phyloP scores from a whole-genome alignment of 2,797 vertebrate genomes.

The Mus spretus region DNA sequence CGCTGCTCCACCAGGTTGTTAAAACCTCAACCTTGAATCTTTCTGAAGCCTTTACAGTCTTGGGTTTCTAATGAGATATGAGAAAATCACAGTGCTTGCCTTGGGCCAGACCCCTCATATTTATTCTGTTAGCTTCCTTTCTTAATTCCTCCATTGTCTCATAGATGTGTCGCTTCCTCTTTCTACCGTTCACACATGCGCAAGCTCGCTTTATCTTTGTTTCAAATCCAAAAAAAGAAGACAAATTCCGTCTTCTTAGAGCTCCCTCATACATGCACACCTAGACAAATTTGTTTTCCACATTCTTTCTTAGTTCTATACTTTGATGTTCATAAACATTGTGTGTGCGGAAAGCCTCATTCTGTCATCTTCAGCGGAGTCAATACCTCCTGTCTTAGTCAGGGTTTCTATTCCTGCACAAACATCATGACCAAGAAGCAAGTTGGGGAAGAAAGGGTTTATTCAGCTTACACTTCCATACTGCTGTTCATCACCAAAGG shows the following conservation, averaged over 20 bases:
- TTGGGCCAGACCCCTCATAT: neutral
- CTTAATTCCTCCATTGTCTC: neutral
- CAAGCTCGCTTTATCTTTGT: conserved; percentile 6
- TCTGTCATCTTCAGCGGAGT: neutral
- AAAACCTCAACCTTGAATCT: conserved; percentile 26
- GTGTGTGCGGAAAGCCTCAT: neutral
- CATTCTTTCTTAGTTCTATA: conserved; percentile 32
- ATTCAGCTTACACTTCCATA: too few relatives aligned
- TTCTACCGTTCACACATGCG: neutral
- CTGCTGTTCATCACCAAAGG: too few relatives aligned
- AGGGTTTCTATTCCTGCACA: too few relatives aligned
- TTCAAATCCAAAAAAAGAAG: neutral
- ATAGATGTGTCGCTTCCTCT: conserved; percentile 10
- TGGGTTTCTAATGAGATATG: neutral
- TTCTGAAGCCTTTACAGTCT: neutral
- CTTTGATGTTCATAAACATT: conserved; percentile 20
- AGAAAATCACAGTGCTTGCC: neutral
- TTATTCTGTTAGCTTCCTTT: conserved; percentile 10
- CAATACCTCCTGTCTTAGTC: neutral
- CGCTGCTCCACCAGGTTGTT: neutral
- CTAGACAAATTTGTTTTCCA: neutral
- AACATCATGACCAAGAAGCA: too few relatives aligned
- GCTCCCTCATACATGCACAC: neutral
- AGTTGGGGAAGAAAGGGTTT: too few relatives aligned
- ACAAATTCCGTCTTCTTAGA: neutral